Evolutionary conservation across 1,140 invertebrate genomes (phyloP), one percentile per base, ranked within the genome.

Genomic region (Drosophila cardini): DNA sequence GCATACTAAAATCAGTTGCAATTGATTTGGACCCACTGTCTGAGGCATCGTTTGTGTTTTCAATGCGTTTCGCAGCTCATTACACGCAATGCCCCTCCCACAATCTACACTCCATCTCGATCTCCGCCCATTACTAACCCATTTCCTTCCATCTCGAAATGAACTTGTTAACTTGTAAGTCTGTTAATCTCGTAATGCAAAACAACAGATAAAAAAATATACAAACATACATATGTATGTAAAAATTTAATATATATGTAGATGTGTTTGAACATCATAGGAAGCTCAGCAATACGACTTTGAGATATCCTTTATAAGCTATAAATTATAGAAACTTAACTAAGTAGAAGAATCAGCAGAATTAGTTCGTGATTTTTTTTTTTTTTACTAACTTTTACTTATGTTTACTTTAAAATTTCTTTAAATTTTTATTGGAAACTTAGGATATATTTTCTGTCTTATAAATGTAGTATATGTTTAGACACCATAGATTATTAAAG

Each of bases 1-100:
- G 84, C 80, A 89, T 89, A 89, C 84, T 78, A 89, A 89, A 89
- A 89, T 65, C 65, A 40, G 67, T 75, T 84, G 73, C 80, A 87
- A 87, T 87, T 87, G 84, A 87, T 89, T 87, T 83, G 61, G 15
- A 76, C 42, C 15, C 52, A 38, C 52, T 18, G 32, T 55, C 34
- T 38, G 52, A 18, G 15, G 21, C 50, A 63, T 45, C 50, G 50
- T 71, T 65, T 71, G 56, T 40, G 45, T 68, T 60, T 68, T 62
- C 57, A 61, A 61, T 72, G 67, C 82, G 55, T 86, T 86, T 81
- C 78, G 72, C 76, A 87, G 76, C 76, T 87, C 84, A 87, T 87
- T 89, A 85, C 75, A 80, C 62, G 75, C 62, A 45, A 46, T 69
- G 43, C 43, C 53, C 48, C 9, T 11, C 13, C 32, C n/a, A 4